phyloP scores from a whole-genome alignment of 1,140 invertebrate species.

The Drosophila suzukii region DNA sequence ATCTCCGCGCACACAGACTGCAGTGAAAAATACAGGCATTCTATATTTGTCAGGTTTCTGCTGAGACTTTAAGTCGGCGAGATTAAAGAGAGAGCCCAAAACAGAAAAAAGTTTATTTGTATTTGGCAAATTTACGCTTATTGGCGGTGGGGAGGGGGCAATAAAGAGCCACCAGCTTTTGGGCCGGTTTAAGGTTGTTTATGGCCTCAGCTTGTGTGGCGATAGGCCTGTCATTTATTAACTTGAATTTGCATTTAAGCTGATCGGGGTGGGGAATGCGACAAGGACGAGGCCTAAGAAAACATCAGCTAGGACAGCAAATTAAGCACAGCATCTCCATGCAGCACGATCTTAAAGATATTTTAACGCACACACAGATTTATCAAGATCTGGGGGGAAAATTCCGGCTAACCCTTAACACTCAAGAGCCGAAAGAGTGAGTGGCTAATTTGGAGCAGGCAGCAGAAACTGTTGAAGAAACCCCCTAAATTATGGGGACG shows the following conservation, averaged over 20 bases:
- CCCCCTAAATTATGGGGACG: conserved; percentile 34
- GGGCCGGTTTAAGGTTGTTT: conserved; percentile 55
- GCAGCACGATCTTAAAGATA: conserved; percentile 41
- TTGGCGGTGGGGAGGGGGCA: conserved; percentile 30
- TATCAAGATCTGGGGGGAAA: conserved; percentile 29
- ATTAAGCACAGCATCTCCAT: conserved; percentile 31
- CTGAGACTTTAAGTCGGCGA: conserved; percentile 64
- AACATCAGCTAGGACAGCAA: conserved; percentile 46
- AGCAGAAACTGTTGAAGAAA: not conserved
- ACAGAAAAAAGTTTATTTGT: conserved; percentile 63
- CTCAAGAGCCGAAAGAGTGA: conserved; percentile 19
- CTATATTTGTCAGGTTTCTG: conserved; percentile 62
- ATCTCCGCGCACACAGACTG: not conserved
- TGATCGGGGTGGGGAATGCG: conserved; percentile 16
- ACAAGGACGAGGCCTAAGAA: conserved; percentile 19
- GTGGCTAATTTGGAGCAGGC: conserved; percentile 42
- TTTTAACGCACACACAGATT: conserved; percentile 23
- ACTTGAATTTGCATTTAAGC: conserved; percentile 75
- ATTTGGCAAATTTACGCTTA: conserved; percentile 81
- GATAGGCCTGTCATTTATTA: conserved; percentile 80
- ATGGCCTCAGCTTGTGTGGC: conserved; percentile 55
- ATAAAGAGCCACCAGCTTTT: conserved; percentile 26
- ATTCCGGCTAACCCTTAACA: conserved; percentile 35
- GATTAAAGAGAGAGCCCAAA: conserved; percentile 49
- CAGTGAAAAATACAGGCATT: conserved; percentile 20